Evolutionary conservation across 2,797 vertebrate species (phyloP), one percentile per base, ranked within the genome.

Genomic region (Sebastes matsubarae): DNA sequence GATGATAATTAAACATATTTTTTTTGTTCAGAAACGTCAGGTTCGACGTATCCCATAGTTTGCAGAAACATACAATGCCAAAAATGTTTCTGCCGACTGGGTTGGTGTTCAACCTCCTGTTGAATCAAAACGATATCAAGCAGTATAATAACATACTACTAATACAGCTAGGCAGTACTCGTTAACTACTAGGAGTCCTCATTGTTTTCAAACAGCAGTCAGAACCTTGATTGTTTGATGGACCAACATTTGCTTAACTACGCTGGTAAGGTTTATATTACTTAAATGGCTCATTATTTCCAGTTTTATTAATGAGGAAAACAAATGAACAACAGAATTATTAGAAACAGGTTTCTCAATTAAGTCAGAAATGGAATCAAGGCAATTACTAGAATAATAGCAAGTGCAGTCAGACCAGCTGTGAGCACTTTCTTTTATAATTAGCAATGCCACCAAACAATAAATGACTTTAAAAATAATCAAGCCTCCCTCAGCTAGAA

Each of bases 391-490:
- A 24, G 57, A 80, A 81, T 76, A 84, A 83, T 46, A 58, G 70
- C 36, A 6, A 60, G 54, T 58, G 71, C 52, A 38, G 38, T 57
- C 50, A 75, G 32, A 84, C 55, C 13, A 70, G 57, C 81, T 77
- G 67, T 57, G 64, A 77, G 50, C 68, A 63, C 70, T 79, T 82
- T 76, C n/a, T 55, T 77, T 66, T 70, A 63, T 79, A 88, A 88
- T 87, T 90, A 90, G 68, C 72, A 55, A 34, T 79, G 58, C 68
- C 30, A 61, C 38, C 30, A 76, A 78, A 75, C 69, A 81, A 85
- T 78, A 85, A 89, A 65, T 80, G 36, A 64, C 61, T 80, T 79
- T 30, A 67, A 72, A 84, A 78, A 84, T 68, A 88, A 79, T 77
- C 66, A 58, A 72, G 52, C 68, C 60, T 73, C 64, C 52, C 55